A percentile compares a stretch with the other conserved stretches of the same genome.
phyloP scores from a whole-genome alignment of 2,113 vertebrate species.

The Mesembrinibis cayennensis region DNA sequence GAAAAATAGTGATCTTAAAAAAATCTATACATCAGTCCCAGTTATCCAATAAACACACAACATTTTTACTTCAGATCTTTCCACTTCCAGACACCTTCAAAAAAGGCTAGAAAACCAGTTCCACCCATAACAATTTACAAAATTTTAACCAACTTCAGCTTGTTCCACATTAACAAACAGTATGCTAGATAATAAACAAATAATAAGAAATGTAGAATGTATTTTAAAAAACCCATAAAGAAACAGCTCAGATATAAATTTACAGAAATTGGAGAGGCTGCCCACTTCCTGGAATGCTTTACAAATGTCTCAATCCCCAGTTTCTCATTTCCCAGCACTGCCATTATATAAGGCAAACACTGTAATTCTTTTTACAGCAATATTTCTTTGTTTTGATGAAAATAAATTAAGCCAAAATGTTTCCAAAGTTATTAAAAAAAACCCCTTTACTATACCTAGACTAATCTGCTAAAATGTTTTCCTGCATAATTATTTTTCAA shows the following conservation, averaged over 20 bases:
- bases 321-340: background rate
- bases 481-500: constrained; percentile 33
- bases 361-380: background rate
- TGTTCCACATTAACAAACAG: background rate
- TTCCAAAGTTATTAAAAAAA: constrained; percentile 15
- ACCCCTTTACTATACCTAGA: background rate
- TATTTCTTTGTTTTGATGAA: constrained; percentile 16
- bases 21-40: background rate
- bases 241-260: background rate
- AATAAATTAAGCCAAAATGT: constrained; percentile 26
- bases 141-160: background rate
- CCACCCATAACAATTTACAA: background rate
- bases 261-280: background rate
- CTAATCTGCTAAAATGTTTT: constrained; percentile 35
- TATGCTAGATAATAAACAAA: background rate
- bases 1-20: background rate
- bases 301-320: background rate
- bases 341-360: background rate
- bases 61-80: background rate
- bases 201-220: background rate
- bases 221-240: background rate
- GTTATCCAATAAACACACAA: background rate
- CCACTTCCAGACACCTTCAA: background rate
- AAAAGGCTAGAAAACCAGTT: background rate
- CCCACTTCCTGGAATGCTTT: background rate